Evolutionary conservation across 2,113 vertebrate genomes (phyloP), one percentile per base, ranked within the genome.

Genomic region (Sciurus niger): DNA sequence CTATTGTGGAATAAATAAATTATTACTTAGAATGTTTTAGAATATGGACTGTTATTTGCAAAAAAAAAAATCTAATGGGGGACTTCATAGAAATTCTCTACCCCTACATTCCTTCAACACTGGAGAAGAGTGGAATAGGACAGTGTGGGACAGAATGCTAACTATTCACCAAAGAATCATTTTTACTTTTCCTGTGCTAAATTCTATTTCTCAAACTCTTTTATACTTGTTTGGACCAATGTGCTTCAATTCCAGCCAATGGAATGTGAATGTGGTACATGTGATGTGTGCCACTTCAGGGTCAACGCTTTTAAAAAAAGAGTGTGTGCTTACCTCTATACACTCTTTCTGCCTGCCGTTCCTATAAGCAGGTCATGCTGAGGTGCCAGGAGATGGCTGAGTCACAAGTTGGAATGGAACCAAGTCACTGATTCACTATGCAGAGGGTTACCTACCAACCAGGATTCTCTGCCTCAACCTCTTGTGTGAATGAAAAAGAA

Each of bases 1-100:
- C 89, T 80, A 84, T 77, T 92, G 32, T 72, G 17, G 4, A 90
- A 67, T 78, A 86, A 87, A 1, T 79, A 72, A 94, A 30, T 60
- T 94, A 73, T 91, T 95, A 37, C 65, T 86, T 94, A 11, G 58
- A 68, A 82, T 46, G 58, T 73, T 82, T 7, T 53, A 76, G 48
- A 90, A 86, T 72, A 48, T 48, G 48, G n/a, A n/a, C n/a, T 60
- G 55, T 87, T 90, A 34, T 89, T 97, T 79, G 37, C 12, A 48
- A 22, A 95, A 74, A 58, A 58, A 55, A 4, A 53, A 4, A 55
- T n/a, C 4, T 74, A 85, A 86, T 76, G 30, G 10, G 95, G n/a
- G 28, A 13, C 11, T 82, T 34, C 9, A 85, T 84, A 83, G n/a
- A n/a, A 11, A 17, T 84, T 72, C 12, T 96, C 37, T 82, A 1